Percentiles rank a stretch among this genome's conserved stretches.
Evolutionary conservation across 2,113 vertebrate species (phyloP).

Genomic region (Henicopernis longicauda): DNA sequence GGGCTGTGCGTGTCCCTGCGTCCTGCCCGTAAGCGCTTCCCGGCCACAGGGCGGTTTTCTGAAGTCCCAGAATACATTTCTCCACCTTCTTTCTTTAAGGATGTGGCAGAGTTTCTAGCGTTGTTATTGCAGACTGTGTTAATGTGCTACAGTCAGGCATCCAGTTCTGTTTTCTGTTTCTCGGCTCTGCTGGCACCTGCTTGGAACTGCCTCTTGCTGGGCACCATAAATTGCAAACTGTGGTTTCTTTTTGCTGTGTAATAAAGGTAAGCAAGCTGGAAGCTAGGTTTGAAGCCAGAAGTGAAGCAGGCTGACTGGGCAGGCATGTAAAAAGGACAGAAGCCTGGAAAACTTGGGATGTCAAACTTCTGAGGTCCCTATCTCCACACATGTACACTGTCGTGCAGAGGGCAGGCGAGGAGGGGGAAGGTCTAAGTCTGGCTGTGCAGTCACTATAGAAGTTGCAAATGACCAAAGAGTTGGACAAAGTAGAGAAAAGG

Average conservation of each 20-base stretch:
- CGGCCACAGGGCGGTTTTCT: neutral
- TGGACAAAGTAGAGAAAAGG: neutral
- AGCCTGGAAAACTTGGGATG: neutral
- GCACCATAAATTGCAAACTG: neutral
- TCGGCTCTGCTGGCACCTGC: neutral
- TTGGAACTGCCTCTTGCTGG: neutral
- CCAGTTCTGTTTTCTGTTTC: neutral
- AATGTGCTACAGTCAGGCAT: neutral
- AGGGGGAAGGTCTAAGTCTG: neutral
- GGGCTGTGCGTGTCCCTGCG: neutral
- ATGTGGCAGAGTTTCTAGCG: neutral
- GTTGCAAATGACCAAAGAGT: neutral
- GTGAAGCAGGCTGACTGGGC: neutral
- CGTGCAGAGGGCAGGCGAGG: neutral
- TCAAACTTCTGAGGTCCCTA: neutral
- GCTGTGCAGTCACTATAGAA: neutral
- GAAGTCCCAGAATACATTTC: neutral
- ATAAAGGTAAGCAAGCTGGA: neutral
- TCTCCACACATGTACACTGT: accelerated
- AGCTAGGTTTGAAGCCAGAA: neutral
- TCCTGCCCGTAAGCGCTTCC: neutral
- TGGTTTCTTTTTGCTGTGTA: neutral
- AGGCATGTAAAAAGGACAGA: neutral
- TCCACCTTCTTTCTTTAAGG: neutral
- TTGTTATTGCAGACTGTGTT: neutral